Evolutionary conservation across 2,113 vertebrate species (phyloP).

Genomic region (Eulemur rufifrons): DNA sequence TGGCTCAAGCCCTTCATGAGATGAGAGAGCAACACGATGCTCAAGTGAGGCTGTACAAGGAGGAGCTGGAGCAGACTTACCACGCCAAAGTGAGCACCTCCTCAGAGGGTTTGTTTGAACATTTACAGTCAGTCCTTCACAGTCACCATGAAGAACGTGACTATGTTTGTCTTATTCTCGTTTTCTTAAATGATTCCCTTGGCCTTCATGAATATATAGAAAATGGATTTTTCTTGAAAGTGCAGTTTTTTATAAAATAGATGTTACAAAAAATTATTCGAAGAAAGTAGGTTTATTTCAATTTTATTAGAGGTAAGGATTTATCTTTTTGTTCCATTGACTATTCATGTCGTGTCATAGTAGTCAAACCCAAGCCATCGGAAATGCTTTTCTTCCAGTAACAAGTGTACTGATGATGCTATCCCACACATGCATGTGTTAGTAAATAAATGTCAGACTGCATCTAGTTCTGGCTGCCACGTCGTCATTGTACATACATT

Average conservation of each 20-base stretch:
- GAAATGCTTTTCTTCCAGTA: neutral
- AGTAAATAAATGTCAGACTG: rapidly evolving
- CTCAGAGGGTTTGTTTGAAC: neutral
- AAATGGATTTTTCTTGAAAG: neutral
- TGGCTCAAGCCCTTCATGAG: slow-evolving; percentile 89
- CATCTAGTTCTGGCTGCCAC: neutral
- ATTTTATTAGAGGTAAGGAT: neutral
- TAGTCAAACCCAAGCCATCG: neutral
- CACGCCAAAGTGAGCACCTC: slow-evolving; percentile 84
- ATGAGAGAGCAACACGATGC: slow-evolving; percentile 91
- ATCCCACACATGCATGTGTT: neutral
- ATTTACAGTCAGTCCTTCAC: rapidly evolving
- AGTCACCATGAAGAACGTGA: rapidly evolving
- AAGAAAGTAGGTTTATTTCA: neutral
- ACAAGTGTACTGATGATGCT: neutral
- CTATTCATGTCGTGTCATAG: neutral
- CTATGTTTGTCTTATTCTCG: neutral
- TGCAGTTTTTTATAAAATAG: neutral
- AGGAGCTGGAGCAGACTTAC: slow-evolving; percentile 90
- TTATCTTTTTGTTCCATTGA: neutral
- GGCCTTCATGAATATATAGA: neutral
- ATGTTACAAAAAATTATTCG: neutral
- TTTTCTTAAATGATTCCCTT: neutral
- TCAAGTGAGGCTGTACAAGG: slow-evolving; percentile 90
- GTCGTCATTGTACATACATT: neutral